Evolutionary conservation across 1,140 invertebrate genomes (phyloP).

Genomic region (Metopolophium dirhodum): DNA sequence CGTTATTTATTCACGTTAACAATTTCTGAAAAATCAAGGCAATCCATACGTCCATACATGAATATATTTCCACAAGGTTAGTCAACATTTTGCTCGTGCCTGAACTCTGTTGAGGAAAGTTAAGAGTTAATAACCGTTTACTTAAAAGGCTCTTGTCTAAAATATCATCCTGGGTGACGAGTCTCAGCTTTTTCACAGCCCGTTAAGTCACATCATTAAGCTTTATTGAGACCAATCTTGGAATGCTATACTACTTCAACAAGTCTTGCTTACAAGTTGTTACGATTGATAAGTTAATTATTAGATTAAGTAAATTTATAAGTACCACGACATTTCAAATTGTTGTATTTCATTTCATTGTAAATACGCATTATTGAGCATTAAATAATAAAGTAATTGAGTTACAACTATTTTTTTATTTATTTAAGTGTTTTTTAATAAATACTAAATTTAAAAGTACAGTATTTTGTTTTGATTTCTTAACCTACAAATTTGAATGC

Average conservation of each 20-base stretch:
- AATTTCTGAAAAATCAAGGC: background rate
- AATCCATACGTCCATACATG: background rate
- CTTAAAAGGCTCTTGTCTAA: background rate
- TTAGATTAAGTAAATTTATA: background rate
- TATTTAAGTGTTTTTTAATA: background rate
- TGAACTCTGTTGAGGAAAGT: background rate
- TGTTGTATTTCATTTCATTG: background rate
- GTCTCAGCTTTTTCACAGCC: background rate
- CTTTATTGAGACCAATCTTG: background rate
- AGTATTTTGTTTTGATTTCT: background rate
- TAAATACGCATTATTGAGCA: background rate
- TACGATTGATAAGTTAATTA: background rate
- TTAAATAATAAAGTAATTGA: background rate
- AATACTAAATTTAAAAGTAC: background rate
- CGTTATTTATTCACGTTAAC: background rate
- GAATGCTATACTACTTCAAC: background rate
- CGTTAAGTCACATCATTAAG: background rate
- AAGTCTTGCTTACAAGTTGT: background rate
- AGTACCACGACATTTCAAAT: background rate
- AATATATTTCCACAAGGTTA: background rate
- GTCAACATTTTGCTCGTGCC: background rate
- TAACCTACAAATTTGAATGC: background rate
- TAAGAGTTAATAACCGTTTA: background rate
- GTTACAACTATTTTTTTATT: background rate
- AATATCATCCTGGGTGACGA: background rate